These are phyloP conservation scores for Ochropacha duplaris DNA, from an alignment of 2,888 invertebrate genomes.

Conservation along the genomic window DNA sequence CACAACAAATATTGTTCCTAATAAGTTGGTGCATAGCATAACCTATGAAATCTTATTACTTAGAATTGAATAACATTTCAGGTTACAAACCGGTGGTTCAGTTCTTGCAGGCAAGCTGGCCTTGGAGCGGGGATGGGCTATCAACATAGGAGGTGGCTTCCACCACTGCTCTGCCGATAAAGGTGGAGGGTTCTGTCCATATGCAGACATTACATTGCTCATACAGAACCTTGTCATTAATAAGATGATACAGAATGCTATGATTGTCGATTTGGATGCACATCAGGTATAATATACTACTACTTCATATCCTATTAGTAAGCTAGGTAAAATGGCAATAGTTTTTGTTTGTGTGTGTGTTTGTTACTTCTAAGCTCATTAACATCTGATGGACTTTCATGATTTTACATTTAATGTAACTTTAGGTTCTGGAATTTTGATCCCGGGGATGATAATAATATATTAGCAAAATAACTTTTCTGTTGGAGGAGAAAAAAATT, in stretches of 20 bases:
- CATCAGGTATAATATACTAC: constrained; percentile 86
- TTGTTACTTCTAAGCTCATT: too few relatives aligned
- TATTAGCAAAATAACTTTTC: too few relatives aligned
- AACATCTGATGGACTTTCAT: too few relatives aligned
- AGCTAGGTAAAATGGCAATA: too few relatives aligned
- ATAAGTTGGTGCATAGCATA: too few relatives aligned
- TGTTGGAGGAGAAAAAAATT: too few relatives aligned
- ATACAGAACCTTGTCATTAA: constrained; percentile 86
- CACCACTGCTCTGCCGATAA: constrained; percentile 91
- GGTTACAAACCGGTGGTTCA: constrained; percentile 91
- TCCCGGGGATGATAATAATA: too few relatives aligned
- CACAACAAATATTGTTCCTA: too few relatives aligned
- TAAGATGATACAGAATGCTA: constrained; percentile 84
- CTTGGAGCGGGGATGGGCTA: constrained; percentile 92
- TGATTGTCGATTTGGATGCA: constrained; percentile 96
- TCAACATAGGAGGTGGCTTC: constrained; percentile 96
- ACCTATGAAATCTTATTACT: not conserved
- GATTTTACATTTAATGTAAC: too few relatives aligned
- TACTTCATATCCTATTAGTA: too few relatives aligned
- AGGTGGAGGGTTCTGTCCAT: constrained; percentile 95
- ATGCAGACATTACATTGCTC: constrained; percentile 93
- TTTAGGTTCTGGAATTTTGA: too few relatives aligned
- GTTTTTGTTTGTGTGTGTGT: too few relatives aligned
- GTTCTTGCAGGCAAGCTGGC: constrained; percentile 92
- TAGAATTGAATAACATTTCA: constrained; percentile 41